Evolutionary conservation across 2,888 invertebrate genomes (phyloP), one percentile per base, ranked within the genome.

Genomic region (Junonia oenone): DNA sequence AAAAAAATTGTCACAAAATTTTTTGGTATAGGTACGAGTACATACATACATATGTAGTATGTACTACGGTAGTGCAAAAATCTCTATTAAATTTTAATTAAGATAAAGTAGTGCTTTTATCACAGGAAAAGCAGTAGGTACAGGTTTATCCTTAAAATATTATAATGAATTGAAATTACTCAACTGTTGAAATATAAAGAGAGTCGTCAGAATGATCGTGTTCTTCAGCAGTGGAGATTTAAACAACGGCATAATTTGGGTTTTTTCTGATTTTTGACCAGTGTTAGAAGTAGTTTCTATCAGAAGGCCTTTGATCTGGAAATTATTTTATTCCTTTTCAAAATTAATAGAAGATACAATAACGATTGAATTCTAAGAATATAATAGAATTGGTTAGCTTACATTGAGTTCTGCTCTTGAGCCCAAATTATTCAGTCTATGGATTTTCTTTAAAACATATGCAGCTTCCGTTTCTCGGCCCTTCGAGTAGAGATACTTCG

Each of bases 401-500:
- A 84, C 87, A 58, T 75, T 66, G 11, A 76, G 71, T 22, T 75
- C 70, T 29, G 67, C 65, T 1, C 62, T 63, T 1, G 75, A 66
- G 1, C 66, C 59, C 1, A 73, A 48, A 27, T 76, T 56, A 58
- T 88, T 88, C 1, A 78, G 43, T 43, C 68, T 77, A 50, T 88
- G 72, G 9, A 88, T 86, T 2, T 56, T 67, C 37, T 58, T 73
- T 47, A 89, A 63, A 11, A 79, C 76, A 1, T 75, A 61, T 45
- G 95, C 67, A 0, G 95, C 93, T 56, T 89, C 83, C 0, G 89
- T 78, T 31, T 81, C 62, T 74, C 83, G 69, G 75, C 93, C 93
- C 64, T 92, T 93, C 0, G 92, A 82, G 43, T 93, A 85, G 29
- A 93, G 79, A 71, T 93, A 96, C 75, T 95, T 95, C 0, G 96